A percentile compares a stretch with the other conserved stretches of the same genome.
Evolutionary conservation across 2,888 invertebrate genomes (phyloP).

Genomic region (Idaea biselata): DNA sequence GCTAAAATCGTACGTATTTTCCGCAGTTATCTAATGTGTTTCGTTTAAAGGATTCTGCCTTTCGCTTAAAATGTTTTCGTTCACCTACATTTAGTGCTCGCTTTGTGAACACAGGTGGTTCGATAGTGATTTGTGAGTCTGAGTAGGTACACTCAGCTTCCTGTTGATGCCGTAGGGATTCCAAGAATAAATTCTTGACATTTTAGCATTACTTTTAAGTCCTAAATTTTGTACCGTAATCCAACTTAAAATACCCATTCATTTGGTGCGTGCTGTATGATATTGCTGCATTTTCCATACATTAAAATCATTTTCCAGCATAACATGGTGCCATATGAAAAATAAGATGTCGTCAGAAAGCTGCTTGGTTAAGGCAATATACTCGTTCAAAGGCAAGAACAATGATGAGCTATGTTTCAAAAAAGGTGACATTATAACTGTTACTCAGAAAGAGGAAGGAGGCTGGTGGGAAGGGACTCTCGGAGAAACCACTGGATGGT

Average conservation of each 20-base stretch:
- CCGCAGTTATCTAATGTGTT: not conserved
- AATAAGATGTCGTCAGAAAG: constrained; percentile 81
- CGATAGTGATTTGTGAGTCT: not conserved
- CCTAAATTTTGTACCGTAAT: not conserved
- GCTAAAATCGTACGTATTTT: constrained; percentile 39
- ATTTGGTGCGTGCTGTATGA: not conserved
- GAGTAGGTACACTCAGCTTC: constrained; percentile 22
- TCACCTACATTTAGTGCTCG: not conserved
- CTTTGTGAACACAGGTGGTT: not conserved
- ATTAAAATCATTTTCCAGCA: constrained; percentile 11
- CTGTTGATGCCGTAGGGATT: constrained; percentile 32
- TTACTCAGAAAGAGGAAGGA: constrained; percentile 97
- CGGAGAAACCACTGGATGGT: constrained; percentile 97
- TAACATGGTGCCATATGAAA: constrained; percentile 56
- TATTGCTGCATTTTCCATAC: not conserved
- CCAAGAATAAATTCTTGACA: constrained; percentile 29
- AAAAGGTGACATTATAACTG: constrained; percentile 97
- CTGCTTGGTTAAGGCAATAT: constrained; percentile 92
- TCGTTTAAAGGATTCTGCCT: not conserved
- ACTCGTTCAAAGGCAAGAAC: constrained; percentile 96
- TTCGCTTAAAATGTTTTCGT: not conserved
- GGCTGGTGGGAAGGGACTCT: constrained; percentile 99
- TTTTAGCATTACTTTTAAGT: not conserved
- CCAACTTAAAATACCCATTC: not conserved
- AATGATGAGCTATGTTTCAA: constrained; percentile 98